These are phyloP conservation scores for Crypturellus undulatus DNA, from an alignment of 2,113 vertebrate genomes.

Conservation along the genomic window DNA sequence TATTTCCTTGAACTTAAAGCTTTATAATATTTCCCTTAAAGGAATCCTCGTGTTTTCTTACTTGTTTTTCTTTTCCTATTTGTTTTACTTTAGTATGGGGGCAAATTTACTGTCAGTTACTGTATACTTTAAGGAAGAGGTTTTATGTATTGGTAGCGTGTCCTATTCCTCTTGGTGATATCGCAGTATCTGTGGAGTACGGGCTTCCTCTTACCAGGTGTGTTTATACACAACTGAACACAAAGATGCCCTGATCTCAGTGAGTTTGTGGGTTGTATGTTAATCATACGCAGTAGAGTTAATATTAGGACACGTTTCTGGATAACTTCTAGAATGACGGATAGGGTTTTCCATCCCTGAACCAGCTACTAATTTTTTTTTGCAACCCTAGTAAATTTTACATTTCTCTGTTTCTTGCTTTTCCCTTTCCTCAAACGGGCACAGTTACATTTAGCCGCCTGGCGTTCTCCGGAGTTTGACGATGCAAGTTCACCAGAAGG, in stretches of 20 bases:
- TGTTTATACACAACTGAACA: neutral
- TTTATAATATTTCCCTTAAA: neutral
- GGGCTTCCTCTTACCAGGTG: neutral
- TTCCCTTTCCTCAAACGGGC: neutral
- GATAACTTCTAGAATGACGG: neutral
- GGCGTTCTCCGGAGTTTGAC: neutral
- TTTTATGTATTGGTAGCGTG: neutral
- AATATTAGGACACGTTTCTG: neutral
- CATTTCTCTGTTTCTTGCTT: neutral
- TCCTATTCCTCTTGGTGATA: too few relatives aligned
- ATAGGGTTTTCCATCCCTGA: neutral
- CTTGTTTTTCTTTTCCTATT: neutral
- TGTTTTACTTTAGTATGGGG: neutral
- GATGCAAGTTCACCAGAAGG: neutral
- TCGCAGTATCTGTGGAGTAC: neutral
- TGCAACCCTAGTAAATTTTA: neutral
- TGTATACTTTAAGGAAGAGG: neutral
- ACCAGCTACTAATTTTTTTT: neutral
- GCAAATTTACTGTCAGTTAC: neutral
- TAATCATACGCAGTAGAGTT: neutral
- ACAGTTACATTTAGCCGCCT: neutral
- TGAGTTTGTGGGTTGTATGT: neutral
- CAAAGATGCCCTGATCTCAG: neutral
- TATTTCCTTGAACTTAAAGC: neutral
- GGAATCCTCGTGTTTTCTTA: neutral